Percentiles rank a stretch among this genome's conserved stretches.
Conservation (phyloP, 2,797 vertebrate genomes). For the Meda fulgida region DNA sequence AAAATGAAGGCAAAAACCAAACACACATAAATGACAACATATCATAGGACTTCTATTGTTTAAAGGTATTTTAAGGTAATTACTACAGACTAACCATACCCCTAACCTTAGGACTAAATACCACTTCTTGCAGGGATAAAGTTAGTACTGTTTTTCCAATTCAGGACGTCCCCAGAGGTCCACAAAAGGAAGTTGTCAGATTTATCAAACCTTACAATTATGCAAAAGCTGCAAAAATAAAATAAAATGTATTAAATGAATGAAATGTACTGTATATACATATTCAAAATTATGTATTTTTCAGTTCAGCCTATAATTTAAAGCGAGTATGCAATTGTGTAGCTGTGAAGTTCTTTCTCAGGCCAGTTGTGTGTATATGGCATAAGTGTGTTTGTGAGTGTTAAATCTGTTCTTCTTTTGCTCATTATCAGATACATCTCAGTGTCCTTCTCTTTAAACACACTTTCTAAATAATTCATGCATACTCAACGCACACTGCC, state of each 20-base stretch:
- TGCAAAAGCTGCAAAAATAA: not conserved
- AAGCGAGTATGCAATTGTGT: not conserved
- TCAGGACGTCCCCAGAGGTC: not conserved
- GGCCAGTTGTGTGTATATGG: not conserved
- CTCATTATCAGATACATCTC: conserved; percentile 29
- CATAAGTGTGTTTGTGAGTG: not conserved
- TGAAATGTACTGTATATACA: not conserved
- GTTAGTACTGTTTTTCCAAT: too few species aligned
- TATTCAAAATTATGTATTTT: not conserved
- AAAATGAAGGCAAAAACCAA: not conserved
- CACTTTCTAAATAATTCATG: conserved; percentile 21
- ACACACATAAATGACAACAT: not conserved
- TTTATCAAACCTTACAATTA: not conserved
- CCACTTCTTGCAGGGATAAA: not conserved
- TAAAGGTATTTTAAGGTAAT: not conserved
- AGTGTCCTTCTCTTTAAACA: conserved; percentile 29
- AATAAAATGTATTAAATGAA: not conserved
- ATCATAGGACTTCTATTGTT: not conserved
- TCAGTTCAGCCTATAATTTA: not conserved
- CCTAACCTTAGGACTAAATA: not conserved
- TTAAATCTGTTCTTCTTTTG: conserved; percentile 3
- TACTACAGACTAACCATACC: not conserved
- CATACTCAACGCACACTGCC: conserved; percentile 18
- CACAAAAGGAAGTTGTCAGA: not conserved
- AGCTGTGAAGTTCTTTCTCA: not conserved